Conservation (phyloP, 2,113 vertebrate species). For the Gymnarchus niloticus region DNA sequence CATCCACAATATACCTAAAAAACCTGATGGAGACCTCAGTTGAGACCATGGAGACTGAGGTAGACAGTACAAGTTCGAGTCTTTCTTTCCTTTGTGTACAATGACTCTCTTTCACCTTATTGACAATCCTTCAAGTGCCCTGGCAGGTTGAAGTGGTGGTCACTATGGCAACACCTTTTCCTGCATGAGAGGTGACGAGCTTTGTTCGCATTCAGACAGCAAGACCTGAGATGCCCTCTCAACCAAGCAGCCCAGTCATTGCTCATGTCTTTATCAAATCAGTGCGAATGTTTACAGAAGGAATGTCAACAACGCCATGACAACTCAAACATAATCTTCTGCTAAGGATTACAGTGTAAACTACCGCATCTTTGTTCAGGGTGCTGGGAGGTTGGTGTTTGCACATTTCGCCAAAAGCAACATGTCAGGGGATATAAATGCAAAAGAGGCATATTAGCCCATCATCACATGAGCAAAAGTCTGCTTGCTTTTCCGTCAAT, state of each 20-base stretch:
- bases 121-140: not conserved
- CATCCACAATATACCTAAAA: not conserved
- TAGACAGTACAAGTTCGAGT: not conserved
- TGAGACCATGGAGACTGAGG: not conserved
- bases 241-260: not conserved
- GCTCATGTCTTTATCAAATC: conserved; percentile 43
- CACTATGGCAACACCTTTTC: not conserved
- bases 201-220: conserved; percentile 35
- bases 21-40: not conserved
- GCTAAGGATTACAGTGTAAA: conserved; percentile 26
- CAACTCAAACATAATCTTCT: not conserved
- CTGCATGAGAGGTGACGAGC: conserved; percentile 27
- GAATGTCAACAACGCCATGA: conserved; percentile 29
- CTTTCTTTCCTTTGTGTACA: not conserved
- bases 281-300: conserved; percentile 27
- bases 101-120: not conserved
- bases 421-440: not conserved
- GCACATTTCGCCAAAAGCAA: not conserved
- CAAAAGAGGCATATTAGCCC: not conserved
- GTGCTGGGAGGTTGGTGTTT: conserved; percentile 23
- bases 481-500: conserved; percentile 24
- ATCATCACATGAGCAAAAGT: not conserved
- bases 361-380: not conserved
- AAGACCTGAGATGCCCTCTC: conserved; percentile 31
- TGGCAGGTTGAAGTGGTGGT: not conserved